Evolutionary conservation across 2,888 invertebrate species (phyloP).

Genomic region (Ypsolopha sequella): DNA sequence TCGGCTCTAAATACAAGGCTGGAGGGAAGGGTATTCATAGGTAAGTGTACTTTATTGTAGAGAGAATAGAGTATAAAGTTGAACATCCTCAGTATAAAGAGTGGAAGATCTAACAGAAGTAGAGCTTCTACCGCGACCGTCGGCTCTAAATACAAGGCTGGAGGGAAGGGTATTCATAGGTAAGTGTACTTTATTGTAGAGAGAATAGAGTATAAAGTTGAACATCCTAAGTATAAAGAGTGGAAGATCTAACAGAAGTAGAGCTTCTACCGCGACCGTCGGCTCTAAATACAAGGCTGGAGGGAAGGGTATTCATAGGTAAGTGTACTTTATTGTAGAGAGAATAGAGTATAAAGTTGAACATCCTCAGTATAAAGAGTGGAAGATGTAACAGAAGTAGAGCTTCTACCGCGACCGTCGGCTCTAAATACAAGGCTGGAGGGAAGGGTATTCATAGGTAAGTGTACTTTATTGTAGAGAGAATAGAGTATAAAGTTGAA

Average conservation of each 20-base stretch:
- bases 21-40: not conserved
- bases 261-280: conserved; percentile 50
- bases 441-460: not conserved
- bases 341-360: not conserved
- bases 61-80: not conserved
- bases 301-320: not conserved
- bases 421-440: not conserved
- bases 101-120: not conserved
- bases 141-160: not conserved
- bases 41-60: not conserved
- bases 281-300: conserved; percentile 70
- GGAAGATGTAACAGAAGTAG: not conserved
- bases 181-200: not conserved
- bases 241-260: conserved; percentile 49
- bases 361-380: not conserved
- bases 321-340: not conserved
- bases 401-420: not conserved
- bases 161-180: not conserved
- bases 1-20: not conserved
- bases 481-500: not conserved
- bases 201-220: not conserved
- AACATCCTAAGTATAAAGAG: conserved; percentile 37
- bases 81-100: not conserved
- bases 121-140: not conserved
- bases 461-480: not conserved